Base-by-base conservation (phyloP, 2,888 invertebrate genomes). In the Microplitis manilae region DNA sequence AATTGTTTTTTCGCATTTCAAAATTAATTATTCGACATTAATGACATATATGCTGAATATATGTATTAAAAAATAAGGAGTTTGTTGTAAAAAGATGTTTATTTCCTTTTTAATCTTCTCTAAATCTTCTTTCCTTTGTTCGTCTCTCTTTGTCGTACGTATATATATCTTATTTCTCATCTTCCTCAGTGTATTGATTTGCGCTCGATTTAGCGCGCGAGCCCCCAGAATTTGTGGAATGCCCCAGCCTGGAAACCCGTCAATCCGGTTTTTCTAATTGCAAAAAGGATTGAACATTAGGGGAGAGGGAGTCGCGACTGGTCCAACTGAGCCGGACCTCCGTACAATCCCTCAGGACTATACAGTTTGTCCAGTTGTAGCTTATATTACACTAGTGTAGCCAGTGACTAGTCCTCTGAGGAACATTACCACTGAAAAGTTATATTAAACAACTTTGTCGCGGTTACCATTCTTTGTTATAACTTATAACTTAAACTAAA, bases 251-350 rank as follows among this genome's bases (percentile, higher is more conserved):
- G 86, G 84, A 77, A 82, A 89, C 89, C 87, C 86, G 89, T 89
- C 85, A 83, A 83, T 85, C 89, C 87, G 89, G 89, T 89, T 89
- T 89, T 88, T 76, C 88, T 89, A 89, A 89, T 89, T 89, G 89
- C 88, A 87, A 88, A 88, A 87, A 87, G 86, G 87, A 87, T 87
- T 86, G 84, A 84, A 82, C 82, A 81, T 78, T 82, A 50, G 50
- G 84, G 80, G 80, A 80, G 75, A 79, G 79, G 78, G 76, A 77
- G 77, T 61, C 78, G 78, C 73, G 80, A 68, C 62, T 50, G 59
- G 65, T 64, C 65, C 41, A 50, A 59, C 75, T 65, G 64, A 72
- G 77, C 77, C 73, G 70, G 68, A 50, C 20, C 41, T 62, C 60
- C 67, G 61, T 40, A 38, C 69, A 62, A 75, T 75, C 75, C 69